phyloP scores from a whole-genome alignment of 2,888 invertebrate genomes.

The Pachydiplax longipennis region DNA sequence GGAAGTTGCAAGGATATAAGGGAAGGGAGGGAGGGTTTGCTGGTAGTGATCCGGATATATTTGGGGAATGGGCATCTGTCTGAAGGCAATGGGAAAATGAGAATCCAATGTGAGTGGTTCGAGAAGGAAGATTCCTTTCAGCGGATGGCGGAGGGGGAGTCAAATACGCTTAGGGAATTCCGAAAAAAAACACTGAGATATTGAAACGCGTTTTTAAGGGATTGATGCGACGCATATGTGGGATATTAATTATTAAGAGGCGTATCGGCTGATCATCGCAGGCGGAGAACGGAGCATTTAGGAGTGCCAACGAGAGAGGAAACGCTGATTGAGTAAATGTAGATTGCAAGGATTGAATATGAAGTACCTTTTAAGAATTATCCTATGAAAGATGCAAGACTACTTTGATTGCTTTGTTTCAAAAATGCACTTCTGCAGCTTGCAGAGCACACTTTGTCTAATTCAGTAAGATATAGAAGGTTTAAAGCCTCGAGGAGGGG shows the following conservation, averaged over 20 bases:
- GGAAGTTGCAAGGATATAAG: background rate
- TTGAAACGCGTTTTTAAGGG: background rate
- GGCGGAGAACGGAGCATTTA: too few species aligned
- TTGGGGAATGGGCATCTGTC: background rate
- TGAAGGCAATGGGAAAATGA: background rate
- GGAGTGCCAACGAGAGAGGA: too few species aligned
- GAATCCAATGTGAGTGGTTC: background rate
- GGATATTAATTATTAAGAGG: background rate
- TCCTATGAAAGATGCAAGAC: too few species aligned
- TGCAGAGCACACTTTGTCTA: too few species aligned
- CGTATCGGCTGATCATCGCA: background rate
- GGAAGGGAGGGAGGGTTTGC: background rate
- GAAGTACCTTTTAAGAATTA: too few species aligned
- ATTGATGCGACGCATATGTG: background rate
- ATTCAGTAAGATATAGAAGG: too few species aligned
- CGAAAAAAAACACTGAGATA: background rate
- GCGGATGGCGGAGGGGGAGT: background rate
- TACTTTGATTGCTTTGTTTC: too few species aligned
- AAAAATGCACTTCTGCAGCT: too few species aligned
- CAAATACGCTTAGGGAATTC: background rate
- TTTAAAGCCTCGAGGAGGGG: too few species aligned
- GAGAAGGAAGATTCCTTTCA: background rate
- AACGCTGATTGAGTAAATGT: too few species aligned
- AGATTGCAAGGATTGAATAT: too few species aligned
- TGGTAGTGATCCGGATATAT: background rate